Conservation (phyloP, 1,140 invertebrate species). For the Leptinotarsa defecta region DNA sequence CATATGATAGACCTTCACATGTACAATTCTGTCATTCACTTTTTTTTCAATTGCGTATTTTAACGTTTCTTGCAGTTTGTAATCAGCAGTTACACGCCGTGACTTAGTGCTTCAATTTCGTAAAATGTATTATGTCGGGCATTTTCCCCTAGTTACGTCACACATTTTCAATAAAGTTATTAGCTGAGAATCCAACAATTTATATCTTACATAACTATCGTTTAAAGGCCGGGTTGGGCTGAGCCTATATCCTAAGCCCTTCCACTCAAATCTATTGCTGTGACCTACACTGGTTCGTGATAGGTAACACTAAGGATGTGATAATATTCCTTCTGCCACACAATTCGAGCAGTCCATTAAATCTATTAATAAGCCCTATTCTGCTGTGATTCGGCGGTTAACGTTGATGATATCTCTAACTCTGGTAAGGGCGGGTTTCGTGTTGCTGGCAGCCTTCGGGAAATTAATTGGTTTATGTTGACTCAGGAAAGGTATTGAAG, state of each 20-base stretch:
- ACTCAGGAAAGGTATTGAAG: too few relatives aligned
- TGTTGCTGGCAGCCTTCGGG: neutral
- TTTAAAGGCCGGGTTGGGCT: neutral
- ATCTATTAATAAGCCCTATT: conserved; percentile 4
- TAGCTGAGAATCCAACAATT: neutral
- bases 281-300: neutral
- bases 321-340: neutral
- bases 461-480: neutral
- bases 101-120: too few relatives aligned
- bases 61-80: too few relatives aligned
- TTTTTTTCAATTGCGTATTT: too few relatives aligned
- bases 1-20: too few relatives aligned
- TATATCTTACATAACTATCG: neutral
- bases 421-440: neutral
- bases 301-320: conserved; percentile 2
- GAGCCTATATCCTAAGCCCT: neutral
- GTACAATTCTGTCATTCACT: too few relatives aligned
- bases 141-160: too few relatives aligned
- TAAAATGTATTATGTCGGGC: too few relatives aligned
- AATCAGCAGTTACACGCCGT: too few relatives aligned
- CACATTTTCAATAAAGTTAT: neutral
- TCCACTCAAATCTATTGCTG: neutral
- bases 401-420: neutral
- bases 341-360: conserved; percentile 8
- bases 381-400: neutral